Evolutionary conservation across 2,888 invertebrate genomes (phyloP), one percentile per base, ranked within the genome.

Genomic region (Cryptophagus acutangulus): DNA sequence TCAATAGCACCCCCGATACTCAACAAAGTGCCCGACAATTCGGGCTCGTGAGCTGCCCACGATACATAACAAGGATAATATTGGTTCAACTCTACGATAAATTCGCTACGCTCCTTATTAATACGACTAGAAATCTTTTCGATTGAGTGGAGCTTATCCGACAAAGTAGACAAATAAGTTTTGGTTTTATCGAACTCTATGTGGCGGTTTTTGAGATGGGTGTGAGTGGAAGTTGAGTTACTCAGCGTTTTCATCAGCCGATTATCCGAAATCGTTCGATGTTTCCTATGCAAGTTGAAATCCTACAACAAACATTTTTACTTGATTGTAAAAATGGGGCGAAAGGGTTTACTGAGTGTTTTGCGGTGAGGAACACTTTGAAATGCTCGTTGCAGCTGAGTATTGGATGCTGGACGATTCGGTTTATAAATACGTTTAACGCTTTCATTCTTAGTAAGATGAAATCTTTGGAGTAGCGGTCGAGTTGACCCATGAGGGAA

Each of bases 401-500:
- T 38, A 82, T 80, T 1, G 82, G 82, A 67, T 84, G 83, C 54
- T 78, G 76, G n/a, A 78, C 75, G 6, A 84, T 64, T 48, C 84
- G 70, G 40, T 74, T 74, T 34, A 84, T 69, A 61, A 82, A 84
- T 42, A 78, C 73, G 57, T 83, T 78, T 33, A 84, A 69, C 20
- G 81, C 72, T 46, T 76, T 74, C 77, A 81, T 81, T 55, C 84
- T 69, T 17, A 77, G 73, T 43, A 78, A 66, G 31, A 84, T 77
- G 62, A 84, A 84, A 55, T 82, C 82, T 61, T 78, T 77, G 45
- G 81, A 81, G 62, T 82, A 84, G 44, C 83, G 73, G 64, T 83
- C 83, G 47, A 84, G 62, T 57, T 82, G 78, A 8, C 76, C 79
- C 37, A 81, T 70, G 28, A 84, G 59, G 6, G 79, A 77, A 62